These are phyloP conservation scores for Clarias macrocephalus DNA, from an alignment of 2,113 vertebrate species.

Conservation along the genomic window DNA sequence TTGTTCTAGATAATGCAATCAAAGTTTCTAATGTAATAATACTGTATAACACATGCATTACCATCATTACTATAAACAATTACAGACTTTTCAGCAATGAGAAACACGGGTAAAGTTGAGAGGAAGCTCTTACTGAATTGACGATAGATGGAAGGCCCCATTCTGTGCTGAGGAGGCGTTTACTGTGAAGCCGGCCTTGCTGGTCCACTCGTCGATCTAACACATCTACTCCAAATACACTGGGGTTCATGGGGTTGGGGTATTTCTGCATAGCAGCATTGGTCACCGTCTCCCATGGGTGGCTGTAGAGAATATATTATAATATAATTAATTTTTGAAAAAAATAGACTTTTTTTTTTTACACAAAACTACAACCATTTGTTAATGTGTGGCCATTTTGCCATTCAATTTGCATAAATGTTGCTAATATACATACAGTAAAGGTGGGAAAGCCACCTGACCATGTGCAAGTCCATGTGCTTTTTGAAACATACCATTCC, in stretches of 20 bases:
- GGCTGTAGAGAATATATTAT: conserved; percentile 69
- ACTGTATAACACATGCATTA: background rate
- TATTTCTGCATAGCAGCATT: conserved; percentile 98
- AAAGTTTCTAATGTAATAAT: background rate
- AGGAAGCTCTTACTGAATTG: conserved; percentile 79
- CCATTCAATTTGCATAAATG: background rate
- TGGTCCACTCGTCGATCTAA: conserved; percentile 82
- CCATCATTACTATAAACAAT: background rate
- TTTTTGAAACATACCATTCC: background rate
- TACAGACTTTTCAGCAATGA: background rate
- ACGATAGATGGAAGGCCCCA: conserved; percentile 97
- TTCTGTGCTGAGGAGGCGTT: conserved; percentile 90
- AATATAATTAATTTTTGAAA: conserved; percentile 10
- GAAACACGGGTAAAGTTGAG: conserved; percentile 31
- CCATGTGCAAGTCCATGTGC: background rate
- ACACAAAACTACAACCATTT: background rate
- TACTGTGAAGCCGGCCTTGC: conserved; percentile 87
- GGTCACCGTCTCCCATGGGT: conserved; percentile 95
- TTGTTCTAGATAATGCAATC: background rate
- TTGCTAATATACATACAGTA: background rate
- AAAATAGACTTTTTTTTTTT: too few relatives aligned
- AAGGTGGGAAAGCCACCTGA: background rate
- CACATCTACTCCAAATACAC: conserved; percentile 93
- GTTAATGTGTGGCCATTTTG: background rate
- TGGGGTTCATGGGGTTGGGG: conserved; percentile 97